Evolutionary conservation across 2,113 vertebrate species (phyloP).

Genomic region (Micromys minutus): DNA sequence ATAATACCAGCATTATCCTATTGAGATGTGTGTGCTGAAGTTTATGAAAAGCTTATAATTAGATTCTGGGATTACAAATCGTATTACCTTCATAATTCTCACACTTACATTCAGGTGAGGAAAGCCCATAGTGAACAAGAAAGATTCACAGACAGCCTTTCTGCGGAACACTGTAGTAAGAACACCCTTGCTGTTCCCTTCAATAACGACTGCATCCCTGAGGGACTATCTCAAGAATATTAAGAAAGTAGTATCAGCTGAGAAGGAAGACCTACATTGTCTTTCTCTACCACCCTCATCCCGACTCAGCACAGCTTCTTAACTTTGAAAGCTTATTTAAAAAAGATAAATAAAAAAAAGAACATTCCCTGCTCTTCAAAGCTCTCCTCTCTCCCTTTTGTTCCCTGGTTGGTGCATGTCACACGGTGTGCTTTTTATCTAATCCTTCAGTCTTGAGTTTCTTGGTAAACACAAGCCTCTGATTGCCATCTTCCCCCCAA

Average conservation of each 20-base stretch:
- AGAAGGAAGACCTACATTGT: slow-evolving; percentile 40
- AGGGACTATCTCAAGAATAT: slow-evolving; percentile 14
- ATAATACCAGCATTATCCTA: slow-evolving; percentile 25
- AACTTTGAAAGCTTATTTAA: background rate
- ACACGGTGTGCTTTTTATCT: slow-evolving; percentile 21
- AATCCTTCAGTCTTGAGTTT: background rate
- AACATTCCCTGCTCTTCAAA: background rate
- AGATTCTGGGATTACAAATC: slow-evolving; percentile 45
- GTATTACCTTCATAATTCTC: background rate
- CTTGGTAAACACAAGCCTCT: background rate
- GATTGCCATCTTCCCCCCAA: background rate
- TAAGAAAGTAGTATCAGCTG: background rate
- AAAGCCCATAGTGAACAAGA: background rate
- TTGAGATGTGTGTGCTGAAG: slow-evolving; percentile 24
- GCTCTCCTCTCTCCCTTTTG: background rate
- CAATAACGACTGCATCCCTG: background rate
- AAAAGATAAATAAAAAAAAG: too few species aligned
- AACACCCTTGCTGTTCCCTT: slow-evolving; percentile 7
- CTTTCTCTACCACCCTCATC: background rate
- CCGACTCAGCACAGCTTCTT: background rate
- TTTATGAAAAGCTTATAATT: slow-evolving; percentile 59
- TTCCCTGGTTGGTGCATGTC: background rate
- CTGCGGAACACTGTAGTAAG: background rate
- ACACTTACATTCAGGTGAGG: background rate
- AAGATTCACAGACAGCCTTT: slow-evolving; percentile 17